Conservation (phyloP, 1,140 invertebrate species). For the Cheumatopsyche charites region DNA sequence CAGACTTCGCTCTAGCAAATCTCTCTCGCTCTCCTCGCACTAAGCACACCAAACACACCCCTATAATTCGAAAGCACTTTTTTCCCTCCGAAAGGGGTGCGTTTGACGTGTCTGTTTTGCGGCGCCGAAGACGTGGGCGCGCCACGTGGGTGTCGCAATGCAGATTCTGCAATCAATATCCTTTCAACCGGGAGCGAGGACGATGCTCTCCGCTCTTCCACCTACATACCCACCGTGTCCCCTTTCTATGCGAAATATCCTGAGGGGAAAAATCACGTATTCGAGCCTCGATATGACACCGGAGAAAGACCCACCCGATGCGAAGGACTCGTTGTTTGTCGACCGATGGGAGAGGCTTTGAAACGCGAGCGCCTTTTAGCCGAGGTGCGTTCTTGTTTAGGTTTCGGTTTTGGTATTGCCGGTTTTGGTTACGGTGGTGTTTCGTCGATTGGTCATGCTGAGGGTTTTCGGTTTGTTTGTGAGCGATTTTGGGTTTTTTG, state of each 20-base stretch:
- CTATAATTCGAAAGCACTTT: neutral
- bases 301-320: neutral
- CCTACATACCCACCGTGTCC: neutral
- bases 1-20: too few relatives aligned
- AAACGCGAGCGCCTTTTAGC: too few relatives aligned
- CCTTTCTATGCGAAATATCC: conserved; percentile 9
- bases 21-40: too few relatives aligned
- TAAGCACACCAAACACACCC: too few relatives aligned
- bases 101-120: conserved; percentile 22
- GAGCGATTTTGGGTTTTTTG: too few relatives aligned
- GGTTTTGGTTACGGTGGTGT: too few relatives aligned
- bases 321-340: neutral
- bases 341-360: too few relatives aligned
- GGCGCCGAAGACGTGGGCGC: conserved; percentile 17
- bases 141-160: conserved; percentile 40
- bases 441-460: too few relatives aligned
- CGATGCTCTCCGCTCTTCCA: too few relatives aligned
- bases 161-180: conserved; percentile 45
- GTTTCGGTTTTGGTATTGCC: too few relatives aligned
- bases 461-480: too few relatives aligned
- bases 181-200: neutral
- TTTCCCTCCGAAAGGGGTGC: neutral
- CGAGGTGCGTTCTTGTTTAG: too few relatives aligned
- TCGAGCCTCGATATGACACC: conserved; percentile 1
- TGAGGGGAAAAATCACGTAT: conserved; percentile 22